Percentiles rank a stretch among this genome's conserved stretches.
These are phyloP conservation scores for Ptychodera flava DNA, from an alignment of 35 echinoderm and acorn worm genomes.

Conservation along the genomic window DNA sequence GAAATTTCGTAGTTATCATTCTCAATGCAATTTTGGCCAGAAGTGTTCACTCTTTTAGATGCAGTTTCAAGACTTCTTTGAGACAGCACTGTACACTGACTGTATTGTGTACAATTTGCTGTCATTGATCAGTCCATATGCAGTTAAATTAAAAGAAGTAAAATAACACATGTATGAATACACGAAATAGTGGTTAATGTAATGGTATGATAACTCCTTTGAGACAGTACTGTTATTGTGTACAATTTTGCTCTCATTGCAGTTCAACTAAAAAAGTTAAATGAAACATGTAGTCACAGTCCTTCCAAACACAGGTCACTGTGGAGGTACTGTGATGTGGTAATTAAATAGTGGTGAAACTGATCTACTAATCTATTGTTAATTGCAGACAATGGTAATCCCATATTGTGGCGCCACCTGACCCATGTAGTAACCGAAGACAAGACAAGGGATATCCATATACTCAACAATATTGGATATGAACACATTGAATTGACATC, in stretches of 20 bases:
- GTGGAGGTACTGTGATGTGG: neutral
- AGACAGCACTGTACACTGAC: neutral
- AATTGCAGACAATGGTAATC: neutral
- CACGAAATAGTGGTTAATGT: too few relatives aligned
- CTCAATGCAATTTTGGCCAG: too few relatives aligned
- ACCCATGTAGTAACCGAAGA: neutral
- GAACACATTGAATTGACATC: slow-evolving; percentile 39
- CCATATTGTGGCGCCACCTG: neutral
- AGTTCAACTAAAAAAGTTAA: too few relatives aligned
- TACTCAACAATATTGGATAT: slow-evolving; percentile 11
- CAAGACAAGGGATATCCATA: neutral
- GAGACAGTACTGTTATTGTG: too few relatives aligned
- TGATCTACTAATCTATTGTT: neutral
- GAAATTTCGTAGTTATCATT: neutral
- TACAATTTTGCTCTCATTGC: too few relatives aligned
- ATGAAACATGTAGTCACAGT: neutral
- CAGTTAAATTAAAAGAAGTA: too few relatives aligned
- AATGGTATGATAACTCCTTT: too few relatives aligned
- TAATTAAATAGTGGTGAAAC: neutral
- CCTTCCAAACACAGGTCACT: neutral
- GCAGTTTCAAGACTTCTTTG: neutral
- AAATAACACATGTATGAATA: too few relatives aligned
- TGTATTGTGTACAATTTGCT: neutral
- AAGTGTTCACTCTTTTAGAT: neutral
- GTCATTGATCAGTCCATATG: too few relatives aligned